Base-by-base conservation (phyloP, 2,113 vertebrate genomes). In the Cranoglanis bouderius region DNA sequence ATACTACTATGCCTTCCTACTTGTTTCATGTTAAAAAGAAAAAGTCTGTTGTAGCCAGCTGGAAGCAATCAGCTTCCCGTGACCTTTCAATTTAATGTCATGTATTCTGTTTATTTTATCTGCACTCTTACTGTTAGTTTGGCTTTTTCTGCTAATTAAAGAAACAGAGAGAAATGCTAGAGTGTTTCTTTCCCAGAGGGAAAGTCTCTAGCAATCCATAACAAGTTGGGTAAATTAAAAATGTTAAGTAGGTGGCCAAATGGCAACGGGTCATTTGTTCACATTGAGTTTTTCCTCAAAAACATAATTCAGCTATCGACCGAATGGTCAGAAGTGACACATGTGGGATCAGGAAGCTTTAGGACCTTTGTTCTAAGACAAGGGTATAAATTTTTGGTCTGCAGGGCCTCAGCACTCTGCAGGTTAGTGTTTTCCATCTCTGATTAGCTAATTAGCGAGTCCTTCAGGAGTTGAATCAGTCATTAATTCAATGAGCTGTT, bases 231-330 rank as follows among this genome's bases (percentile, higher is more conserved):
- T 38, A 93, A 92, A 93, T 92, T 93, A 92, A 90, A 94, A 93
- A 93, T 94, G 92, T 90, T 92, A 91, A 94, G 91, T 90, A 92
- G 92, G 88, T 91, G 88, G 90, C 91, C 91, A 87, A 90, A 90
- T 90, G 88, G 90, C 88, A 26, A 21, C 51, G 81, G 85, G 85
- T 86, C 53, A 90, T 91, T 92, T 90, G 92, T 94, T 93, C 51
- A 89, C 92, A 90, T 92, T 89, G 92, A 92, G 88, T 90, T 89
- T 92, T 92, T 93, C 91, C 77, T 93, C 91, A 90, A 91, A 94
- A 93, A 91, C 59, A 86, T 93, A 93, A 94, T 94, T 92, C 91
- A 92, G 89, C 91, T 93, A 94, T 95, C 91, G 94, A 95, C 93
- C 91, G 89, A 46, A 87, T 81, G 88, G 91, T 94, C 91, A 93